Base-by-base conservation (phyloP, 2,113 vertebrate species). In the Lamprologus tigripictilis region DNA sequence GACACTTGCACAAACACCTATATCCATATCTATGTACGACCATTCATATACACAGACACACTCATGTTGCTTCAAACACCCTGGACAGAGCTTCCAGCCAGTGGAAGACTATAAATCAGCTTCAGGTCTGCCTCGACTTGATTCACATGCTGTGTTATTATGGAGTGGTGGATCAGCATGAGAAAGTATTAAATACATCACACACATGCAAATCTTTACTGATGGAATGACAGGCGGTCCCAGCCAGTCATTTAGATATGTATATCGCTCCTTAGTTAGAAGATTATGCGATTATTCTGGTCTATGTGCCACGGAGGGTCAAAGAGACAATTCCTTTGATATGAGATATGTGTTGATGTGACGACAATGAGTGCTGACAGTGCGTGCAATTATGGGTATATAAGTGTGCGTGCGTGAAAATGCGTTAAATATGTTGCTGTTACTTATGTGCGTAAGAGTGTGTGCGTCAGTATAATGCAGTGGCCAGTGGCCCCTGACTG, bases 171-270 rank as follows among this genome's bases (percentile, higher is more conserved):
- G 97, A 97, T 97, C 96, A 96, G 95, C 96, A 96, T 96, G 97
- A 97, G 97, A 97, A 97, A 96, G 96, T 96, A 97, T 97, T 97
- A 97, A 97, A 97, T 97, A 98, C 97, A 98, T 98, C 97, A 97
- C 96, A 98, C 96, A 97, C 96, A 97, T 98, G 97, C 97, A 98
- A 98, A 98, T 98, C 92, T 88, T 80, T 23, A 85, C 55, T 94
- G 94, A 93, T 93, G 94, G 92, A 94, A 94, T 94, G 94, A 96
- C 94, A 94, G 92, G 84, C 87, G 4, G n/a, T 3, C 80, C 87
- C 96, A 96, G 96, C 93, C 96, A 95, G 96, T 97, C 97, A 97
- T 97, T 97, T 97, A 96, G 96, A 98, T 97, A 97, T 97, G 97
- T 96, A 97, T 97, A 97, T 93, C 17, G 5, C 96, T 96, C 95